phyloP scores from a whole-genome alignment of 2,888 invertebrate genomes.

The Gymnosoma rotundatum region DNA sequence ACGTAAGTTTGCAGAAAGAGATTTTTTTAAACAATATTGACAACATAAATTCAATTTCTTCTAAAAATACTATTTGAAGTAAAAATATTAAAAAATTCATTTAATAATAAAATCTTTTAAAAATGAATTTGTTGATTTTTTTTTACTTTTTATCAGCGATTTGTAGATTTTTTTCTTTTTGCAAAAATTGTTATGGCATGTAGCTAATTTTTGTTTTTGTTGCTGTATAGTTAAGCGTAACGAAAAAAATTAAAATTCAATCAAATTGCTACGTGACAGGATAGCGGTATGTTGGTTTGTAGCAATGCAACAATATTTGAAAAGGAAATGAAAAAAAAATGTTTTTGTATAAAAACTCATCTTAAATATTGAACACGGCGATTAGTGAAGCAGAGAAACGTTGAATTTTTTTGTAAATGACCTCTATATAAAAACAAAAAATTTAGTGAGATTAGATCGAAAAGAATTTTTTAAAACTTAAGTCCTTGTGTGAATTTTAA shows the following conservation, averaged over 20 bases:
- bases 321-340: not conserved
- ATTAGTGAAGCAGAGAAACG: conserved; percentile 10
- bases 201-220: conserved; percentile 10
- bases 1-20: too few species aligned
- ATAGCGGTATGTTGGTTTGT: conserved; percentile 44
- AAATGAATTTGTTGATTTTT: not conserved
- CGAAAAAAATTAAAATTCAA: conserved; percentile 32
- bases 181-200: conserved; percentile 15
- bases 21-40: too few species aligned
- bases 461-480: too few species aligned
- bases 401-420: conserved; percentile 6
- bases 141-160: too few species aligned
- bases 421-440: not conserved
- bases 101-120: conserved; percentile 45
- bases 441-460: not conserved
- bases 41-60: conserved; percentile 41
- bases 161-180: not conserved
- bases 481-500: too few species aligned
- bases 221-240: conserved; percentile 36
- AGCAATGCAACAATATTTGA: conserved; percentile 42
- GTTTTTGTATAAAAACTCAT: not conserved
- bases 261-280: conserved; percentile 65
- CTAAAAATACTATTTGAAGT: conserved; percentile 16
- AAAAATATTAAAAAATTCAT: not conserved
- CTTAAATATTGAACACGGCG: conserved; percentile 22